phyloP scores from a whole-genome alignment of 2,888 invertebrate species.

The Calameuta filiformis region DNA sequence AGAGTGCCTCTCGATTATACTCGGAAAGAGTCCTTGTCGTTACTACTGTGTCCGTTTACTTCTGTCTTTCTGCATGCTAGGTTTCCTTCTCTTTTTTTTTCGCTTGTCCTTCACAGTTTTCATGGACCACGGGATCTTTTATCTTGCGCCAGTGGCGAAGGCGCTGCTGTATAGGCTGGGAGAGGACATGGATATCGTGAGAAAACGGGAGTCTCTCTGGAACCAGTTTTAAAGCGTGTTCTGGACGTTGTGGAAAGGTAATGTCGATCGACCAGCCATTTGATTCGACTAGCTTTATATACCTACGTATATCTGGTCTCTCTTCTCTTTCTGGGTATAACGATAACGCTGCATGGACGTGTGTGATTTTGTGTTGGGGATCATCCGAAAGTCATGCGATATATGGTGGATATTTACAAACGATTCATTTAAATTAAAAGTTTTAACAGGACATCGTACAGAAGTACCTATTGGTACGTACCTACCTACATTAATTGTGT shows the following conservation, averaged over 20 bases:
- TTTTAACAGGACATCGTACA: slow-evolving; percentile 37
- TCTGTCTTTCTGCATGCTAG: neutral
- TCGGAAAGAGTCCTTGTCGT: neutral
- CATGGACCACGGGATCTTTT: neutral
- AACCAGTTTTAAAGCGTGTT: neutral
- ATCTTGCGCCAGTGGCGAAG: neutral
- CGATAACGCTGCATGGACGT: neutral
- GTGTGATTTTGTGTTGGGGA: neutral
- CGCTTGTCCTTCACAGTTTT: neutral
- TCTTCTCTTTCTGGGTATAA: neutral
- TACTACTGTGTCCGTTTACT: neutral
- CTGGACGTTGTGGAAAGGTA: neutral
- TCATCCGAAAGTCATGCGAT: neutral
- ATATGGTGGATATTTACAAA: slow-evolving; percentile 45
- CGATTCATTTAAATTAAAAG: slow-evolving; percentile 54
- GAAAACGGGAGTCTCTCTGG: neutral
- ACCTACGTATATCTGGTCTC: neutral
- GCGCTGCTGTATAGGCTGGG: neutral
- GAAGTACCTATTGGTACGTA: slow-evolving; percentile 16
- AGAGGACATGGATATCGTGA: neutral
- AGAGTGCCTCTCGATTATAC: neutral
- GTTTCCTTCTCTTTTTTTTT: neutral
- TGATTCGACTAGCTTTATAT: neutral
- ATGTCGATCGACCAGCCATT: neutral
- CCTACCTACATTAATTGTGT: slow-evolving; percentile 13